phyloP scores from a whole-genome alignment of 2,113 vertebrate genomes.

The Tenrec ecaudatus region DNA sequence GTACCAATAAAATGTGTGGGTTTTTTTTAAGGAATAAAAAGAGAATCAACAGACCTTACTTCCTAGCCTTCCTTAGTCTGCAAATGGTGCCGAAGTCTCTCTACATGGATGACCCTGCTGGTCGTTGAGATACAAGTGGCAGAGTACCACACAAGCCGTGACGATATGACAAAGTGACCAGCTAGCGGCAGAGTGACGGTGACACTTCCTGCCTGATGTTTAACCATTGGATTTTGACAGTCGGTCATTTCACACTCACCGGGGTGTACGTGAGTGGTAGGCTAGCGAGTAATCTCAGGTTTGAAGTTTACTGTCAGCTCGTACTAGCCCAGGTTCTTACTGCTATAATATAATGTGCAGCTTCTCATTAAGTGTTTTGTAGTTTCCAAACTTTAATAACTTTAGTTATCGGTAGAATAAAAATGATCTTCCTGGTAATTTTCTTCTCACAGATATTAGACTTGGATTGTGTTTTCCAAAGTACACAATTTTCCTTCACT shows the following conservation, averaged over 20 bases:
- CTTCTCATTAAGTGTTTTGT: constrained; percentile 73
- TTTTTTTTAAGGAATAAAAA: too few relatives aligned
- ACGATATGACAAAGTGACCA: not conserved
- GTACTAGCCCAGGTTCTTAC: not conserved
- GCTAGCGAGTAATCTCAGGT: not conserved
- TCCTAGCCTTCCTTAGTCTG: not conserved
- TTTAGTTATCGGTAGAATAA: constrained; percentile 73
- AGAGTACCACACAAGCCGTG: not conserved
- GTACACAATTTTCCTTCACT: constrained; percentile 58
- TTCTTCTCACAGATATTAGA: constrained; percentile 65
- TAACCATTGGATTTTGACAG: not conserved
- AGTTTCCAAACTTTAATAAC: constrained; percentile 77
- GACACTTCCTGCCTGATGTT: not conserved
- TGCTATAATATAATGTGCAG: constrained; percentile 23
- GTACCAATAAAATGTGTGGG: too few relatives aligned
- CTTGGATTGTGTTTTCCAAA: constrained; percentile 69
- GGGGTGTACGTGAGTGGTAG: rapidly evolving
- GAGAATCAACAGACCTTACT: not conserved
- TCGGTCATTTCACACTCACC: not conserved
- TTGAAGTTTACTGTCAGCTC: not conserved
- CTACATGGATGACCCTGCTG: not conserved
- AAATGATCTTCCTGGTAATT: constrained; percentile 74
- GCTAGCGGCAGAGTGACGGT: not conserved
- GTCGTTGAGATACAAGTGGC: not conserved
- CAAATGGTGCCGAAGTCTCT: not conserved